A percentile compares a stretch with the other conserved stretches of the same genome.
Evolutionary conservation across 2,797 vertebrate species (phyloP).

Genomic region (Melopsittacus undulatus): DNA sequence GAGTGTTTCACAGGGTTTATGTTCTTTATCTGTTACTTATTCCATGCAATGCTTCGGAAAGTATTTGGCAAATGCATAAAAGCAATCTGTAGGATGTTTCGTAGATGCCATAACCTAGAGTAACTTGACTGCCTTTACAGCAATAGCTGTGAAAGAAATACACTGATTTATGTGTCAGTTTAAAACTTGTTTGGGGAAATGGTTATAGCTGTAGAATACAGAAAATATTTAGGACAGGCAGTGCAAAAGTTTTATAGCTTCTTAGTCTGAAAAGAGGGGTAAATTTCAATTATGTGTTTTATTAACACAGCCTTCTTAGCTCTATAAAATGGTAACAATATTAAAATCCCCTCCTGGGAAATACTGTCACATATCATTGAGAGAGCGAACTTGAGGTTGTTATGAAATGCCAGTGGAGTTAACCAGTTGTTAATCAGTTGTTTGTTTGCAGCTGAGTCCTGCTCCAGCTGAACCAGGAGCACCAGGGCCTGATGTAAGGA

Average conservation of each 20-base stretch:
- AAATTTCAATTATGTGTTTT: constrained; percentile 33
- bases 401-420: not conserved
- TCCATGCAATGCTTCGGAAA: not conserved
- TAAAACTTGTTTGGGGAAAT: not conserved
- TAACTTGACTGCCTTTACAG: not conserved
- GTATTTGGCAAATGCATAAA: constrained; percentile 3
- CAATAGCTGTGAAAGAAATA: not conserved
- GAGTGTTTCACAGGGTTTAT: not conserved
- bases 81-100: not conserved
- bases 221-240: constrained; percentile 14
- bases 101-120: not conserved
- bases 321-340: not conserved
- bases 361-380: not conserved
- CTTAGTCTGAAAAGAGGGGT: not conserved
- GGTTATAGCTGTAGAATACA: not conserved
- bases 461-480: not conserved
- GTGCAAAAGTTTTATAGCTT: not conserved
- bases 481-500: not conserved
- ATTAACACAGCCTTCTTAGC: constrained; percentile 18
- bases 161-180: not conserved
- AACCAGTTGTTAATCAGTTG: constrained; percentile 14
- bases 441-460: not conserved
- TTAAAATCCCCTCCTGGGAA: constrained; percentile 43
- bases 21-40: constrained; percentile 10
- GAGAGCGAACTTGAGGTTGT: not conserved